These are phyloP conservation scores for Tridacna crocea DNA, from an alignment of 2,888 invertebrate species.

Conservation along the genomic window DNA sequence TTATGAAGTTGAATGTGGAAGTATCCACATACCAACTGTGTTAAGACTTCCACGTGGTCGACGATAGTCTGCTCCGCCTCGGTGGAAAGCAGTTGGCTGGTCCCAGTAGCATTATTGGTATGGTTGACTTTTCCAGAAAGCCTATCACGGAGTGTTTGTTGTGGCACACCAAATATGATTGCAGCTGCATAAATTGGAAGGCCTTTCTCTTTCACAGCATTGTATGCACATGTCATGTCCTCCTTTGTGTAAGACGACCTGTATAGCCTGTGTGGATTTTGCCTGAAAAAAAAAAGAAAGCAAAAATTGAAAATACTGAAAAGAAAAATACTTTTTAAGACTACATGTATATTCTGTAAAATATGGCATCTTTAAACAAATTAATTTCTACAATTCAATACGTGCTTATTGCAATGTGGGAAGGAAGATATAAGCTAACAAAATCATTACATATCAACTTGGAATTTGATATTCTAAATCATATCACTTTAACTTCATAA, in stretches of 20 bases:
- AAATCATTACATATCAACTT: too few species aligned
- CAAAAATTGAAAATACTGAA: too few species aligned
- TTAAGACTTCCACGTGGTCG: not conserved
- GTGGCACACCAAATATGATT: not conserved
- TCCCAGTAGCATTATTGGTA: not conserved
- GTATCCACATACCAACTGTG: not conserved
- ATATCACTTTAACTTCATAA: too few species aligned
- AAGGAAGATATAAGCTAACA: too few species aligned
- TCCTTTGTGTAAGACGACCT: not conserved
- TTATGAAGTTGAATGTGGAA: not conserved
- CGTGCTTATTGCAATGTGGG: too few species aligned
- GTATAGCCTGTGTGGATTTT: too few species aligned
- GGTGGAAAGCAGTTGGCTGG: not conserved
- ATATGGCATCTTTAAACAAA: too few species aligned
- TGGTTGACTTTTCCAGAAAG: conserved; percentile 3
- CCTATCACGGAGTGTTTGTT: conserved; percentile 14
- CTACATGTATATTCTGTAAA: too few species aligned
- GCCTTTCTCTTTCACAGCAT: not conserved
- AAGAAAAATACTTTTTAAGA: too few species aligned
- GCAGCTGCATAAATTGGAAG: not conserved
- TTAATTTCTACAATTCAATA: too few species aligned
- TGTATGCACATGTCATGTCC: not conserved
- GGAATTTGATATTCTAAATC: too few species aligned
- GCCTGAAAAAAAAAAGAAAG: too few species aligned
- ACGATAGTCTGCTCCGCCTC: not conserved